phyloP scores from a whole-genome alignment of 2,888 invertebrate species.

The Ashinkailepas kermadecensis region DNA sequence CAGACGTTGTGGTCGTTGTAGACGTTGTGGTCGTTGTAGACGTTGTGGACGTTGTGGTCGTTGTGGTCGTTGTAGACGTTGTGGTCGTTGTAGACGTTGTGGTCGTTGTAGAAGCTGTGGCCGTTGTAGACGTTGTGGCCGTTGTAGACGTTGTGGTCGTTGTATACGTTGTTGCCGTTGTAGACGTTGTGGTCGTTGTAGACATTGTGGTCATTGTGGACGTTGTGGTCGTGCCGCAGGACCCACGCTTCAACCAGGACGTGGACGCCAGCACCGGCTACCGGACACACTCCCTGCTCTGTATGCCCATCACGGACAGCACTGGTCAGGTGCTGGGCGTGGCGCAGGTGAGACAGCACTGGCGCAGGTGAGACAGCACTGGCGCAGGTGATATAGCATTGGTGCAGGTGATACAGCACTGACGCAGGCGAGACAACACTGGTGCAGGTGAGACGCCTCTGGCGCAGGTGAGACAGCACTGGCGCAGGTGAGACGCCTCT shows the following conservation, averaged over 20 bases:
- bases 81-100: too few species aligned
- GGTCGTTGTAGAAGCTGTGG: too few species aligned
- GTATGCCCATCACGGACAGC: conserved; percentile 93
- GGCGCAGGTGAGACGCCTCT: neutral
- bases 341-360: conserved; percentile 64
- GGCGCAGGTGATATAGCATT: conserved; percentile 36
- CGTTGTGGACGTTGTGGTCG: too few species aligned
- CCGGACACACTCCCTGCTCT: conserved; percentile 80
- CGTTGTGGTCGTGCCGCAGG: conserved; percentile 47
- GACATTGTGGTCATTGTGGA: too few species aligned
- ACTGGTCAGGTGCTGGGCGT: conserved; percentile 93
- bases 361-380: neutral
- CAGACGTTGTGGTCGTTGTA: too few species aligned
- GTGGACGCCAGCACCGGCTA: conserved; percentile 90
- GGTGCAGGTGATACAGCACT: neutral
- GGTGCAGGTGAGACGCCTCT: neutral
- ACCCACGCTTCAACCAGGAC: conserved; percentile 83
- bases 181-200: too few species aligned
- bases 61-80: too few species aligned
- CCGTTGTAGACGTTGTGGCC: too few species aligned
- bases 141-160: too few species aligned
- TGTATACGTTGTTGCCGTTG: too few species aligned
- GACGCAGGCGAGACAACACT: neutral
- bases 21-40: too few species aligned
- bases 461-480: neutral